Base-by-base conservation (phyloP, 2,797 vertebrate species). In the Acropternis orthonyx region DNA sequence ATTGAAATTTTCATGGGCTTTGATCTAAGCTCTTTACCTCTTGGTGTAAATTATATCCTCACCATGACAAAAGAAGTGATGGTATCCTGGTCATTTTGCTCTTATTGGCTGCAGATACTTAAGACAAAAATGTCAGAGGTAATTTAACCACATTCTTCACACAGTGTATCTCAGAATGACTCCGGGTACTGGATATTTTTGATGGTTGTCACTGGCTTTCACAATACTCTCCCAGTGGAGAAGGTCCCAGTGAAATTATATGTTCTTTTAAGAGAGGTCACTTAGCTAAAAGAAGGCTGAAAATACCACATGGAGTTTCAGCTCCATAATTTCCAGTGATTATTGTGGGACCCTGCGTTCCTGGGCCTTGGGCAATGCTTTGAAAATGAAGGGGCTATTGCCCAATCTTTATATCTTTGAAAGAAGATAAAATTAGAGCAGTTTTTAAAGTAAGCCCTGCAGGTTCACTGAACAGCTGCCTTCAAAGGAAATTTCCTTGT, bases 401-500 rank as follows among this genome's bases (percentile, higher is more conserved):
- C 85, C 67, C 93, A 88, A 94, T 81, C 89, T 86, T 94, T 76
- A 37, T 93, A 79, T 90, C 77, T 95, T 77, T 92, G 67, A 90
- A 96, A 94, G 13, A 59, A 94, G 89, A 90, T 88, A 93, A 95
- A 96, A 95, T 93, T 89, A 92, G 73, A 88, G 32, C 62, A 84
- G 36, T 66, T 94, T 87, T 79, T 76, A 84, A 71, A 91, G 77
- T 74, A 86, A 88, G 80, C 91, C 91, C 89, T 95, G 58, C 55
- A 95, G 95, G 85, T 95, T 95, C 66, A 68, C 67, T 87, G 67
- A 87, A 71, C 83, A 97, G 85, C 93, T 97, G 93, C 61, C 67
- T 96, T 89, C 96, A 96, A 94, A 95, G 76, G 44, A 94, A 94
- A 95, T 93, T 79, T 94, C 61, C n/a, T 73, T 94, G 32, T 79